Evolutionary conservation across 2,113 vertebrate species (phyloP).

Genomic region (Capricornis sumatraensis): DNA sequence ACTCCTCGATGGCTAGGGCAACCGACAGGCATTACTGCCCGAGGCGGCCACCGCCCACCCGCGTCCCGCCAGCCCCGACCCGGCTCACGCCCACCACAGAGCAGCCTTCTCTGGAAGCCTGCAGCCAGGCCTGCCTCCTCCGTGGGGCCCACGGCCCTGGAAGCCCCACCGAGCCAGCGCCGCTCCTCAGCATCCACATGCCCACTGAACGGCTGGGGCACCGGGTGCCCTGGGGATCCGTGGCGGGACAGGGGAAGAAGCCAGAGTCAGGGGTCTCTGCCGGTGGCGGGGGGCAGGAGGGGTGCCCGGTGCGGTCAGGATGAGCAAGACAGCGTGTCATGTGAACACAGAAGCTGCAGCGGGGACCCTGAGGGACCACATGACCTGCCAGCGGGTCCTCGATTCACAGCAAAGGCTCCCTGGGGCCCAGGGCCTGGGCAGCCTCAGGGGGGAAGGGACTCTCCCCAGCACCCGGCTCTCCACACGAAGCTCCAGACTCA

Average conservation of each 20-base stretch:
- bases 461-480: neutral
- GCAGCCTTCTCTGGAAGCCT: neutral
- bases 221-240: neutral
- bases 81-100: neutral
- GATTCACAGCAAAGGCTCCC: neutral
- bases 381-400: neutral
- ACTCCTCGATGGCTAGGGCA: neutral
- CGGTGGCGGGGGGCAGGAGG: rapidly evolving
- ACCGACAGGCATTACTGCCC: neutral
- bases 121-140: neutral
- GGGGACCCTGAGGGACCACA: neutral
- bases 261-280: neutral
- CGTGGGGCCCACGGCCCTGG: neutral
- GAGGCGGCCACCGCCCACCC: rapidly evolving
- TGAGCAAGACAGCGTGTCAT: rapidly evolving
- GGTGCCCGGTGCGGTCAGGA: neutral
- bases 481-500: neutral
- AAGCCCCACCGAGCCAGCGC: neutral
- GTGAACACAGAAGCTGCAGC: neutral
- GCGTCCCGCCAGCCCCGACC: too few relatives aligned
- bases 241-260: rapidly evolving
- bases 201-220: neutral
- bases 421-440: neutral
- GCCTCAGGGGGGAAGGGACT: neutral
- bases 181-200: neutral